These are phyloP conservation scores for Panzeria rudis DNA, from an alignment of 2,888 invertebrate species.

Conservation along the genomic window DNA sequence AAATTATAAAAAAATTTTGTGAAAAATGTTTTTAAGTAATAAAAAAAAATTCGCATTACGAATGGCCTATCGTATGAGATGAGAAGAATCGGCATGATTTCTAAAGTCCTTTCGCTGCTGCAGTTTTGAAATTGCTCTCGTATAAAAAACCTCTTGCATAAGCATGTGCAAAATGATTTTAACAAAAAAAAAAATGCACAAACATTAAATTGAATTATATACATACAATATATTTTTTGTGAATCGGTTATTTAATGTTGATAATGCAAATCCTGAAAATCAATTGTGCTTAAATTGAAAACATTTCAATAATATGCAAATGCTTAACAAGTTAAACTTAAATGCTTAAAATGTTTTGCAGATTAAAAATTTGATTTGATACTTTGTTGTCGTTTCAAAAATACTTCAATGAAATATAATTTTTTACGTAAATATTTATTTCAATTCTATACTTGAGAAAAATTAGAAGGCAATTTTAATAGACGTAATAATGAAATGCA, in stretches of 20 bases:
- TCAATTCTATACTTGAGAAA: too few species aligned
- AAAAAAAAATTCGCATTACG: background rate
- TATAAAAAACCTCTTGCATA: background rate
- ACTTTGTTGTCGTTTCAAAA: background rate
- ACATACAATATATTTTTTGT: background rate
- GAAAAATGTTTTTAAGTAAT: background rate
- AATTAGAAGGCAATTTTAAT: too few species aligned
- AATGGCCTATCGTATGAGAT: too few species aligned
- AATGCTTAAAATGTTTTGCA: constrained; percentile 2
- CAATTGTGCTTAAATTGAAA: background rate
- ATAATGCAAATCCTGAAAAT: constrained; percentile 6
- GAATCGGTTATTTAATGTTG: background rate
- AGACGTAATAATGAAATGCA: too few species aligned
- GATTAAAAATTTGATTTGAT: background rate
- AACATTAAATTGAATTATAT: background rate
- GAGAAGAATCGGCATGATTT: too few species aligned
- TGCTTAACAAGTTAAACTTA: background rate
- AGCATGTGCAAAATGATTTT: background rate
- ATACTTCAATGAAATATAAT: background rate
- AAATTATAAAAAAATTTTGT: background rate
- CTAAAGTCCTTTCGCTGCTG: too few species aligned
- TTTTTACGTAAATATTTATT: too few species aligned
- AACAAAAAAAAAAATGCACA: background rate
- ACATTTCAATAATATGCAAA: background rate
- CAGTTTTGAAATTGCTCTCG: background rate